Percentiles rank a stretch among this genome's conserved stretches.
These are phyloP conservation scores for Gopherus evgoodei DNA, from an alignment of 2,113 vertebrate genomes.

Conservation along the genomic window DNA sequence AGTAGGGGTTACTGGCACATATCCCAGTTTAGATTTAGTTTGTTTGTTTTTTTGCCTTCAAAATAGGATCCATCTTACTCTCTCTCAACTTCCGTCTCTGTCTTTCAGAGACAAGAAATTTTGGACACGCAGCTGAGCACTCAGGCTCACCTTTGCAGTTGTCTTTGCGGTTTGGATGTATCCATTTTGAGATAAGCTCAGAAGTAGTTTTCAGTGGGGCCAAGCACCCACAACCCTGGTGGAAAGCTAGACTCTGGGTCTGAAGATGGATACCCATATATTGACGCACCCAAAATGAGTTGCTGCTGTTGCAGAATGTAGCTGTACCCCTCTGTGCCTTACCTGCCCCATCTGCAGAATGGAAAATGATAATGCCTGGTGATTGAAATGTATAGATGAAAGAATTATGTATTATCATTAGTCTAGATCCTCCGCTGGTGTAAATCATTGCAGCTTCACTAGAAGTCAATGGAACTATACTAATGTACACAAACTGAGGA, in stretches of 20 bases:
- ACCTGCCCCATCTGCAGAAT: background rate
- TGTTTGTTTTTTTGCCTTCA: background rate
- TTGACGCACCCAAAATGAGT: background rate
- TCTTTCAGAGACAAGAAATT: background rate
- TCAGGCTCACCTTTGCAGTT: background rate
- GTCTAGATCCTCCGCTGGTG: background rate
- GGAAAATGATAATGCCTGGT: background rate
- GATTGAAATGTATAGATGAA: background rate
- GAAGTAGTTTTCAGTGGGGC: background rate
- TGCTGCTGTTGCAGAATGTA: background rate
- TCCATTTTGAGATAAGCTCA: background rate
- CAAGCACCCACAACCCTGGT: accelerated
- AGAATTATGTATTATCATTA: background rate
- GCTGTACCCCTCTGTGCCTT: background rate
- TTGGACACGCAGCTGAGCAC: background rate
- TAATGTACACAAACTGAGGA: background rate
- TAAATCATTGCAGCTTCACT: background rate
- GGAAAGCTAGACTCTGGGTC: background rate
- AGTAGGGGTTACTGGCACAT: background rate
- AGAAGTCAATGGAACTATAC: background rate
- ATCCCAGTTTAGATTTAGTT: background rate
- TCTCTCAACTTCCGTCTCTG: background rate
- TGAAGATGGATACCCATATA: background rate
- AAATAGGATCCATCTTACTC: background rate
- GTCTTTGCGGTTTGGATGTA: background rate